phyloP scores from a whole-genome alignment of 2,113 vertebrate genomes.

The Misgurnus mizolepis region DNA sequence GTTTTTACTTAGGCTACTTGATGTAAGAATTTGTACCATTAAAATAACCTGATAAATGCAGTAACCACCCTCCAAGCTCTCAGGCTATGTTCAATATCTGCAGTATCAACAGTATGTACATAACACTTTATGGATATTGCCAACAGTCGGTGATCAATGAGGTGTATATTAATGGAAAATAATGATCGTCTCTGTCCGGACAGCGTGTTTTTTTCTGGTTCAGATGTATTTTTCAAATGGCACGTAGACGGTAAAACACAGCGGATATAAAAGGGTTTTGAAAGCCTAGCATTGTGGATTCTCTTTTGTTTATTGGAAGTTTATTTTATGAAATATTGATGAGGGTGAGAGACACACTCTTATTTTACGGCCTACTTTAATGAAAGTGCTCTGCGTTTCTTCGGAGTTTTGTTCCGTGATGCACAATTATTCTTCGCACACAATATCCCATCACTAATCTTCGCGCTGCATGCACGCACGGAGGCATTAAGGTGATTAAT shows the following conservation, averaged over 20 bases:
- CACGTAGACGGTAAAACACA: background rate
- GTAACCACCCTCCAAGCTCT: background rate
- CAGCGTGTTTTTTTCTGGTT: background rate
- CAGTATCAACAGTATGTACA: conserved; percentile 1
- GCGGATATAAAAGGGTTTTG: background rate
- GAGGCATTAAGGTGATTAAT: conserved; percentile 45
- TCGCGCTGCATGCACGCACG: conserved; percentile 5
- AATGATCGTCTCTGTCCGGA: conserved; percentile 7
- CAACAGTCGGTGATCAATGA: background rate
- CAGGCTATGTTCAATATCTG: background rate
- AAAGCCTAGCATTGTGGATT: conserved; percentile 8
- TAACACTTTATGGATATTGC: background rate
- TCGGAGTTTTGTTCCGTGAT: conserved; percentile 15
- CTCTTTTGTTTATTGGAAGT: conserved; percentile 1
- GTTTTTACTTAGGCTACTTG: background rate
- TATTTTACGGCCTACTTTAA: conserved; percentile 26
- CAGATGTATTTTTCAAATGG: background rate
- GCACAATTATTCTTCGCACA: conserved; percentile 27
- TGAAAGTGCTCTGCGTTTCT: conserved; percentile 32
- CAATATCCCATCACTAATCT: conserved; percentile 27
- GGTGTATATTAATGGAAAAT: conserved; percentile 7
- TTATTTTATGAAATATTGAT: conserved; percentile 37
- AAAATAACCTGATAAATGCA: background rate
- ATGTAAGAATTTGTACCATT: background rate
- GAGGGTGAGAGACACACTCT: conserved; percentile 10